A percentile compares a stretch with the other conserved stretches of the same genome.
Evolutionary conservation across 2,797 vertebrate genomes (phyloP).

Genomic region (Sorex maritimensis): DNA sequence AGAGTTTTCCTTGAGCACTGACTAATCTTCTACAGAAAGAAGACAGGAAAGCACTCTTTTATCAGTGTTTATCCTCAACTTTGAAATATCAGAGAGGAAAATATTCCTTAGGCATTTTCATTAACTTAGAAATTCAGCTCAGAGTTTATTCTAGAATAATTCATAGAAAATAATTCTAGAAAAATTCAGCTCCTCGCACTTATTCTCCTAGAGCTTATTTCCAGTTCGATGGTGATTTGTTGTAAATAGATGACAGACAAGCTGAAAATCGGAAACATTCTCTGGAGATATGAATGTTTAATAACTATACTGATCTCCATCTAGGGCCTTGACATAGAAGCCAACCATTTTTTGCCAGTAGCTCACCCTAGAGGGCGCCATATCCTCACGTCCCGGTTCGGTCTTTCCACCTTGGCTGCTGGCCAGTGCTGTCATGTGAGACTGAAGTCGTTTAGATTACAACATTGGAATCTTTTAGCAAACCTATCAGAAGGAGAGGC

Average conservation of each 20-base stretch:
- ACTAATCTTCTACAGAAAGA: background rate
- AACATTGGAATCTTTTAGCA: background rate
- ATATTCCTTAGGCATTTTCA: slow-evolving; percentile 26
- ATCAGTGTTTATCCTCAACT: background rate
- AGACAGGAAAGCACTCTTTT: background rate
- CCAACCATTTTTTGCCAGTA: slow-evolving; percentile 67
- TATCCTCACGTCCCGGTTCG: slow-evolving; percentile 53
- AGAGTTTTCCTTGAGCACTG: background rate
- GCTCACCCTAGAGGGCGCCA: slow-evolving; percentile 91
- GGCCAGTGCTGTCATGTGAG: background rate
- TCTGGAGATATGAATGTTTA: slow-evolving; percentile 36
- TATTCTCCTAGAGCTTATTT: background rate
- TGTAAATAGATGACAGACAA: background rate
- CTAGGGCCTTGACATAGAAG: background rate
- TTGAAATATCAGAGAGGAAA: slow-evolving; percentile 36
- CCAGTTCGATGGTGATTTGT: slow-evolving; percentile 21
- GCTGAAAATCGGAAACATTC: background rate
- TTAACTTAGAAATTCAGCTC: background rate
- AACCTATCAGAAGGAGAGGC: background rate
- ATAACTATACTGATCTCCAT: background rate
- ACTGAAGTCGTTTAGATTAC: background rate
- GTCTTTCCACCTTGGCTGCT: background rate
- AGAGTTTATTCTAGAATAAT: no score
- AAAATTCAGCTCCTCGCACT: background rate
- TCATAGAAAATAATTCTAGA: no score